A percentile compares a stretch with the other conserved stretches of the same genome.
Conservation (phyloP, 2,113 vertebrate species). For the Poeciliopsis occidentalis region DNA sequence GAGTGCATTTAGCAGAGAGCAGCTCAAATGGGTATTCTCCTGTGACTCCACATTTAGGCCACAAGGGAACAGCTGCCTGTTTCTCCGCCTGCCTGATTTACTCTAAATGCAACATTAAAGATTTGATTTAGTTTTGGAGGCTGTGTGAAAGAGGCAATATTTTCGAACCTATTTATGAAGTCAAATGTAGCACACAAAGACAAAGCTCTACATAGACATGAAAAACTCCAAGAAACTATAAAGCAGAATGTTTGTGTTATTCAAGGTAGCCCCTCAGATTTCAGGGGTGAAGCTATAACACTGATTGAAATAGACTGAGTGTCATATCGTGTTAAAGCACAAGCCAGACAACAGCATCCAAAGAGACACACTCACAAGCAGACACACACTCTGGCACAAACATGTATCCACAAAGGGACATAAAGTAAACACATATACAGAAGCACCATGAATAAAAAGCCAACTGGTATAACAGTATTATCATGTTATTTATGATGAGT, state of each 20-base stretch:
- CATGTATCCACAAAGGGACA: neutral
- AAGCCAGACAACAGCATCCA: constrained; percentile 69
- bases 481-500: constrained; percentile 1
- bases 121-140: constrained; percentile 66
- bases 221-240: neutral
- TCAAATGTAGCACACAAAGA: neutral
- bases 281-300: constrained; percentile 70
- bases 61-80: constrained; percentile 91
- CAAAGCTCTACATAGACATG: neutral
- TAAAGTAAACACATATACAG: constrained; percentile 16
- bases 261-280: neutral
- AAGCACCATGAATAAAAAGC: neutral
- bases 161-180: constrained; percentile 43
- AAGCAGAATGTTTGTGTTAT: constrained; percentile 5
- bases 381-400: constrained; percentile 48
- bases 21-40: constrained; percentile 91
- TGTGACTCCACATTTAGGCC: constrained; percentile 89
- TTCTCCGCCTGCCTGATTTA: constrained; percentile 89
- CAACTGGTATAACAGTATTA: neutral
- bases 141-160: constrained; percentile 18
- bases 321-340: constrained; percentile 90
- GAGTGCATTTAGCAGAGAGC: constrained; percentile 99
- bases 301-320: constrained; percentile 88
- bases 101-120: constrained; percentile 97
- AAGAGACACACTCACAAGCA: constrained; percentile 39